A percentile compares a stretch with the other conserved stretches of the same genome.
These are phyloP conservation scores for Dromococcyx pavoninus DNA, from an alignment of 2,797 vertebrate genomes.

Conservation along the genomic window DNA sequence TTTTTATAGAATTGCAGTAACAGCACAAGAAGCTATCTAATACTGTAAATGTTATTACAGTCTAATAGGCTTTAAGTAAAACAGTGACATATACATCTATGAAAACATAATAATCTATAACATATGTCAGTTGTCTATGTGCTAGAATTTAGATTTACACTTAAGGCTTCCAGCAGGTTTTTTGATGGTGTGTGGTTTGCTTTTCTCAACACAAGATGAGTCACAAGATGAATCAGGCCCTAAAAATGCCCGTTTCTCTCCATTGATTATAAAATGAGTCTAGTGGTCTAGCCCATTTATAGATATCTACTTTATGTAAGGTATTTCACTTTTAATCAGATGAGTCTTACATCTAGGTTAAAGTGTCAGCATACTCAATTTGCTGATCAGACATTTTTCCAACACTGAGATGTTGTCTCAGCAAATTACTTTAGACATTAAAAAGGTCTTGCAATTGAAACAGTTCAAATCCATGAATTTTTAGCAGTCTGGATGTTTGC, in stretches of 20 bases:
- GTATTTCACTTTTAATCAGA: neutral
- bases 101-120: constrained; percentile 33
- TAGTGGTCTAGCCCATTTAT: neutral
- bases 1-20: neutral
- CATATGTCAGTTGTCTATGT: constrained; percentile 42
- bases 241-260: neutral
- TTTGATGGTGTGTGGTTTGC: neutral
- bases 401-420: neutral
- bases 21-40: neutral
- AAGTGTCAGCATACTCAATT: neutral
- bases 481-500: neutral
- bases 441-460: neutral
- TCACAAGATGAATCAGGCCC: constrained; percentile 53
- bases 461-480: neutral
- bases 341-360: neutral
- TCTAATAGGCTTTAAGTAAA: constrained; percentile 36
- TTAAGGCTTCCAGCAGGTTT: constrained; percentile 7
- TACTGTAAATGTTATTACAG: constrained; percentile 24
- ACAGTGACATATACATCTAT: constrained; percentile 23
- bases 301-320: neutral
- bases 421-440: neutral
- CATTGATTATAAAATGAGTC: neutral
- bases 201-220: constrained; percentile 36
- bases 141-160: constrained; percentile 44
- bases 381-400: neutral